A percentile compares a stretch with the other conserved stretches of the same genome.
Evolutionary conservation across 2,888 invertebrate genomes (phyloP).

Genomic region (Prenolepis imparis): DNA sequence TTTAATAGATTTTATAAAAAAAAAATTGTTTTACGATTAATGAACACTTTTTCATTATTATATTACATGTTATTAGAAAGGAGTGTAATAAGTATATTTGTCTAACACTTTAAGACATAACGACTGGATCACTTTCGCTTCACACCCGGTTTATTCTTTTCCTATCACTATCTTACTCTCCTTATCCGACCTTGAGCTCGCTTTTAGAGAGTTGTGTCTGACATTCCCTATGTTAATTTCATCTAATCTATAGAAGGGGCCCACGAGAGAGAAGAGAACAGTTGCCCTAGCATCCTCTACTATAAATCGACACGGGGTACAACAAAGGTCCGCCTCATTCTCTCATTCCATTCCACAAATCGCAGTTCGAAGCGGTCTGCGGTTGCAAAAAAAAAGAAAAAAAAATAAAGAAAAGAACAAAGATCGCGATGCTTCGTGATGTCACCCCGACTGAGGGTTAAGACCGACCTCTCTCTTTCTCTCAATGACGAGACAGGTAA

Average conservation of each 20-base stretch:
- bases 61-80: background rate
- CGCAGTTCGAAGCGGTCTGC: background rate
- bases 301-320: background rate
- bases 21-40: background rate
- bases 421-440: slow-evolving; percentile 11
- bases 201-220: slow-evolving; percentile 14
- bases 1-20: background rate
- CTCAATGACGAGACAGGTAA: background rate
- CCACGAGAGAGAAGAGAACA: background rate
- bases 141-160: slow-evolving; percentile 6
- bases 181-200: slow-evolving; percentile 13
- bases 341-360: slow-evolving; percentile 7
- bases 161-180: background rate
- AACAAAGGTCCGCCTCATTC: background rate
- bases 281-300: background rate
- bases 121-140: background rate
- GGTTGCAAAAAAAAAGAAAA: background rate
- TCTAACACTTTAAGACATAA: background rate
- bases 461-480: slow-evolving; percentile 7
- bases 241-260: background rate
- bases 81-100: background rate
- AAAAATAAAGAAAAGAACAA: background rate
- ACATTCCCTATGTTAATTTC: background rate
- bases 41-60: background rate
- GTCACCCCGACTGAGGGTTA: slow-evolving; percentile 41